These are phyloP conservation scores for Thryonomys swinderianus DNA, from an alignment of 2,113 vertebrate species.

Conservation along the genomic window DNA sequence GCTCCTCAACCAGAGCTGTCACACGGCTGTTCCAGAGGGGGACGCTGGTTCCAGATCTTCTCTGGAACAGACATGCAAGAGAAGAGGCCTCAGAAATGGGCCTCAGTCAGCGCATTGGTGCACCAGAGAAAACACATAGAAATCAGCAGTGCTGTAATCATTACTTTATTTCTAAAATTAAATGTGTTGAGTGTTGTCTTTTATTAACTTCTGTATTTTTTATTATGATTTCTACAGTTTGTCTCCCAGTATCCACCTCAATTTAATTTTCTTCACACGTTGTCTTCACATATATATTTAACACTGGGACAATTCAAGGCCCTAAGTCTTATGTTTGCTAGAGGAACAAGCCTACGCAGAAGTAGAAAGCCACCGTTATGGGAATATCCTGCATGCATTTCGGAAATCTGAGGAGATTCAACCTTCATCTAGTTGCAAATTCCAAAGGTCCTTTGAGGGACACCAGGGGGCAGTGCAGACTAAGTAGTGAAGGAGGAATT, in stretches of 20 bases:
- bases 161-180: neutral
- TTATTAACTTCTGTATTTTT: neutral
- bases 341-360: neutral
- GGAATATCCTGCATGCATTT: neutral
- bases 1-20: neutral
- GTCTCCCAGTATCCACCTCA: neutral
- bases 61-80: neutral
- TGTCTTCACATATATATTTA: neutral
- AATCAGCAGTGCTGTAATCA: neutral
- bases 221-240: neutral
- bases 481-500: neutral
- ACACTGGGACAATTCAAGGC: neutral
- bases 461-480: slow-evolving; percentile 64
- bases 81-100: neutral
- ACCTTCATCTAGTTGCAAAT: neutral
- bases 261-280: neutral
- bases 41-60: neutral
- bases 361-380: neutral
- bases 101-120: too few relatives aligned
- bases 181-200: neutral
- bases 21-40: neutral
- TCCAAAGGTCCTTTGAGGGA: too few relatives aligned
- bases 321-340: neutral
- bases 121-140: neutral
- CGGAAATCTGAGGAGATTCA: neutral